These are phyloP conservation scores for Patiria miniata DNA, from an alignment of 35 echinoderm and acorn worm species.

Conservation along the genomic window DNA sequence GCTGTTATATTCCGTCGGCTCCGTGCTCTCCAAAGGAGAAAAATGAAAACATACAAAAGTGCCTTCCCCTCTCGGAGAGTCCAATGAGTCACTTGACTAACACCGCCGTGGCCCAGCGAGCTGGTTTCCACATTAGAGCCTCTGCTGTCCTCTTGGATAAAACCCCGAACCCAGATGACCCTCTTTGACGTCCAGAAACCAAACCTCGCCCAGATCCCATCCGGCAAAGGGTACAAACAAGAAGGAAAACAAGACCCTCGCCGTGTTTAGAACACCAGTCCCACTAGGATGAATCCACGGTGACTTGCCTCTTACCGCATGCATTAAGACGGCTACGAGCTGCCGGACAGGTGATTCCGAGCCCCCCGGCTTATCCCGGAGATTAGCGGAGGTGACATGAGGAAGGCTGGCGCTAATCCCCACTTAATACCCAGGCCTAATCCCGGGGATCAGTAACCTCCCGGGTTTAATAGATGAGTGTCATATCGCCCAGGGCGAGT, in stretches of 20 bases:
- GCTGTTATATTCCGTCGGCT: no score
- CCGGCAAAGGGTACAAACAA: neutral
- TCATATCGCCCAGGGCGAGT: slow-evolving; percentile 20
- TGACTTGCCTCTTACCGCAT: no score
- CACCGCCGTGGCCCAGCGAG: neutral
- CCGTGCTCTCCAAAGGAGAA: neutral
- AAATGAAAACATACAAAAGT: neutral
- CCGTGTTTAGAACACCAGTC: no score
- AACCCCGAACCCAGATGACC: neutral
- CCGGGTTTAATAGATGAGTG: slow-evolving; percentile 27
- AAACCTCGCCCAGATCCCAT: neutral
- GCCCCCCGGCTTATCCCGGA: neutral
- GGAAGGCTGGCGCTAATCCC: slow-evolving; percentile 26
- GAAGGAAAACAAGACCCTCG: neutral
- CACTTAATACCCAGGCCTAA: neutral
- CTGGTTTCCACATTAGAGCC: neutral
- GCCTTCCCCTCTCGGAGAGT: neutral
- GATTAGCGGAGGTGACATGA: slow-evolving; percentile 21
- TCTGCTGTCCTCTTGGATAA: slow-evolving; percentile 1
- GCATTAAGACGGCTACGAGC: neutral
- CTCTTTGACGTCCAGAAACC: neutral
- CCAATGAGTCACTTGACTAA: neutral
- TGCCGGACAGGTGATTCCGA: neutral
- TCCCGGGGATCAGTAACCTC: slow-evolving; percentile 6
- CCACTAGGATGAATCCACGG: no score